Evolutionary conservation across 2,888 invertebrate genomes (phyloP).

Genomic region (Trileptium ribeirensis): DNA sequence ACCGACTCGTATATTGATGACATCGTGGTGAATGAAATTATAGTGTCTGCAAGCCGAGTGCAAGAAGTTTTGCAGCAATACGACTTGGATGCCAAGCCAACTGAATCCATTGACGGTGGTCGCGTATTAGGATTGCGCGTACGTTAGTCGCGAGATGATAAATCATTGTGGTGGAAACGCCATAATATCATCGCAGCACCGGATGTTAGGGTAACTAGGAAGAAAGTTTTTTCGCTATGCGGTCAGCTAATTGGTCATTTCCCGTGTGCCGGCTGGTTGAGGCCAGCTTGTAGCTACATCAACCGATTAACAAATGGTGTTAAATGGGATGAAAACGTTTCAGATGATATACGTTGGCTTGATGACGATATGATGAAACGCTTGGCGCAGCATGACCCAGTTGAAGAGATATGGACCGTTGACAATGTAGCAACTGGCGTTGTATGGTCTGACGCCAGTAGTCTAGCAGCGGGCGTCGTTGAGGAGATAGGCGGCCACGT

Average conservation of each 20-base stretch:
- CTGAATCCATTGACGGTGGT: not conserved
- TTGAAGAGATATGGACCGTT: not conserved
- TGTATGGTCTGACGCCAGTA: conserved; percentile 15
- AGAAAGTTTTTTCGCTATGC: not conserved
- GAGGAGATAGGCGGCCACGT: not conserved
- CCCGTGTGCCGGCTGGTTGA: conserved; percentile 7
- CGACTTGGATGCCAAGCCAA: conserved; percentile 3
- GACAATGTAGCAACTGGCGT: not conserved
- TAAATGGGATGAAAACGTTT: not conserved
- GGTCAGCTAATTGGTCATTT: conserved; percentile 13
- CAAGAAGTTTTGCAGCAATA: not conserved
- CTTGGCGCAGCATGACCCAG: conserved; percentile 7
- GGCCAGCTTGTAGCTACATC: conserved; percentile 1
- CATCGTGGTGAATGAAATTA: not conserved
- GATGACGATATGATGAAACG: not conserved
- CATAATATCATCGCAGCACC: not conserved
- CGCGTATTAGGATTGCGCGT: conserved; percentile 4
- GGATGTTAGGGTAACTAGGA: not conserved
- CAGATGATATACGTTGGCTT: not conserved
- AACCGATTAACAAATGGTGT: not conserved
- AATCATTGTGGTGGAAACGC: not conserved
- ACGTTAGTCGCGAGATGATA: not conserved
- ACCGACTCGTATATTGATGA: conserved; percentile 15
- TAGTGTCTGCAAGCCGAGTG: not conserved
- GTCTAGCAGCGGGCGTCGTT: not conserved